These are phyloP conservation scores for Pelochelys cantorii DNA, from an alignment of 2,797 vertebrate species.

Conservation along the genomic window DNA sequence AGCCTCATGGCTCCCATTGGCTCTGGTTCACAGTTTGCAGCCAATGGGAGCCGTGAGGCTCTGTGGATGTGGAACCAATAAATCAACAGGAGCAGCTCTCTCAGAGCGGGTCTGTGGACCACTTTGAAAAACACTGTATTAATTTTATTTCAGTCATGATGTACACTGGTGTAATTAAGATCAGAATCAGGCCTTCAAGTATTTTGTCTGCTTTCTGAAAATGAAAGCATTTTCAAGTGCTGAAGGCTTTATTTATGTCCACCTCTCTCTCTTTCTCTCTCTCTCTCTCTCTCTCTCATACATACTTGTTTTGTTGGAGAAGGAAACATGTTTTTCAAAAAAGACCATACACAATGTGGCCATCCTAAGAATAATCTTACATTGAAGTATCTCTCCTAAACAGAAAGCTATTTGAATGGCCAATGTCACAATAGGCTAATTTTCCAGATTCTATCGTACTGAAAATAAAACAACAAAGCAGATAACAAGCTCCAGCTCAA, in stretches of 20 bases:
- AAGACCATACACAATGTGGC: not conserved
- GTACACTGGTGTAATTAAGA: not conserved
- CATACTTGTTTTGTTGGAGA: not conserved
- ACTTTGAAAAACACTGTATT: too few species aligned
- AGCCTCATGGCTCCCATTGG: too few species aligned
- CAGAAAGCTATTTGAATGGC: not conserved
- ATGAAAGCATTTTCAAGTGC: not conserved
- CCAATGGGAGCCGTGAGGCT: too few species aligned
- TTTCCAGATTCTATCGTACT: not conserved
- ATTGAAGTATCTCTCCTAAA: not conserved
- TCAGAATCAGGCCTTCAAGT: not conserved
- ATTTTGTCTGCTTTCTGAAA: not conserved
- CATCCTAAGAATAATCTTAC: not conserved
- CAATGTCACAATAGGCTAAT: fast-evolving
- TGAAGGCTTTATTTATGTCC: not conserved
- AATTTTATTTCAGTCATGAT: not conserved
- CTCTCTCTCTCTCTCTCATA: not conserved
- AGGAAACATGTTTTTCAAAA: not conserved
- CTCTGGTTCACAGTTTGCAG: too few species aligned
- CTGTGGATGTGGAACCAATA: too few species aligned
- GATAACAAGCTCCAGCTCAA: not conserved
- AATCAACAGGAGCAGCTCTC: too few species aligned
- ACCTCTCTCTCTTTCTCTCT: not conserved
- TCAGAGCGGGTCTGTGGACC: too few species aligned
- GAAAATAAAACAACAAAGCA: not conserved